phyloP scores from a whole-genome alignment of 2,113 vertebrate genomes.

The Caretta caretta region DNA sequence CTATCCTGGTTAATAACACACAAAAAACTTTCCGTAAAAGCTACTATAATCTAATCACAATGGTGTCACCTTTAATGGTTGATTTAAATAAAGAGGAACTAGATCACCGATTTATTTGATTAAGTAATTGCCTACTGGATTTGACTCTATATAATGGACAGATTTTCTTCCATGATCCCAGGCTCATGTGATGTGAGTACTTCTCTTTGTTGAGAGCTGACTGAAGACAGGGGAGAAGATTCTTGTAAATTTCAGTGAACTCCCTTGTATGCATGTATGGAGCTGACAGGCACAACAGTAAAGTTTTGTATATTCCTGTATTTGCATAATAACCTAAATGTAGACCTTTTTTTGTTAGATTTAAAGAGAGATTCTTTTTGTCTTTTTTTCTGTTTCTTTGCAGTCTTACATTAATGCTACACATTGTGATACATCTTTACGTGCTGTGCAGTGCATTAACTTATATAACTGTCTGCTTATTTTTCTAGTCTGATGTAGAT shows the following conservation, averaged over 20 bases:
- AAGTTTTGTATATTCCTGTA: not conserved
- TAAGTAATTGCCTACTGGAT: not conserved
- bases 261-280: not conserved
- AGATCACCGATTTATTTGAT: not conserved
- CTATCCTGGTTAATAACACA: not conserved
- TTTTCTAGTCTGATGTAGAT: conserved; percentile 73
- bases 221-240: not conserved
- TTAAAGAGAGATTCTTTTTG: not conserved
- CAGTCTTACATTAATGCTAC: not conserved
- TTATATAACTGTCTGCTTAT: not conserved
- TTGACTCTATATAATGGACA: not conserved
- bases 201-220: not conserved
- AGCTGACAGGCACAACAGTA: not conserved
- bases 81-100: not conserved
- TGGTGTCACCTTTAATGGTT: not conserved
- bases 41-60: not conserved
- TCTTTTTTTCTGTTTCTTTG: not conserved
- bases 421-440: not conserved
- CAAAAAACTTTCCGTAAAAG: not conserved
- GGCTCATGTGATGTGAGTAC: not conserved
- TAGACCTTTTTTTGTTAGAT: not conserved
- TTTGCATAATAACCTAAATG: not conserved
- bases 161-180: not conserved
- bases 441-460: not conserved
- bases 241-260: not conserved